Evolutionary conservation across 1,140 invertebrate genomes (phyloP).

Genomic region (Ceratosolen solmsi): DNA sequence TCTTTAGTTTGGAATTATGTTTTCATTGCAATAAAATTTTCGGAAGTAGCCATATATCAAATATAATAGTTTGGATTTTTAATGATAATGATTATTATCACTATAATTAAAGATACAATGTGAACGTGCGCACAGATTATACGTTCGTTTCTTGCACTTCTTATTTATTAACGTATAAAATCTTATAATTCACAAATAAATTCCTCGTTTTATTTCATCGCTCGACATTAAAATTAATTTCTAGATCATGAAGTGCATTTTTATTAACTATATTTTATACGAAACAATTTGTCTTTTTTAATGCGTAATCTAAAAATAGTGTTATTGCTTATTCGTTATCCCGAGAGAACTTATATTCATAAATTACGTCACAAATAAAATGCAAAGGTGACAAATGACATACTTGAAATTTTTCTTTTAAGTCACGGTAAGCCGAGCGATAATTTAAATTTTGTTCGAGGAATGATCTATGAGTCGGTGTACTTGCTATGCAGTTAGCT

Average conservation of each 20-base stretch:
- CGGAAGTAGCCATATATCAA: slow-evolving; percentile 8
- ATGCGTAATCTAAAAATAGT: neutral
- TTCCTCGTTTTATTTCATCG: neutral
- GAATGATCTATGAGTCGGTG: neutral
- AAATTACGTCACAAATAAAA: neutral
- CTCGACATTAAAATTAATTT: neutral
- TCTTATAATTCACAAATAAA: neutral
- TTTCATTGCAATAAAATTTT: slow-evolving; percentile 21
- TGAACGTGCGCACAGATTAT: neutral
- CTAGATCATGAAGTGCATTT: neutral
- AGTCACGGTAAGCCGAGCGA: neutral
- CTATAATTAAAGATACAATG: slow-evolving; percentile 7
- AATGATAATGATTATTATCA: slow-evolving; percentile 6
- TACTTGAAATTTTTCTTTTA: neutral
- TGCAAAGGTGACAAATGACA: neutral
- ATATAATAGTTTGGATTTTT: slow-evolving; percentile 19
- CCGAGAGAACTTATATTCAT: neutral
- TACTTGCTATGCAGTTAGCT: too few relatives aligned
- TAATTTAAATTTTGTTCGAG: neutral
- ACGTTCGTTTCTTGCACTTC: neutral
- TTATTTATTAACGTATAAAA: neutral
- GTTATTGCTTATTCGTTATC: neutral
- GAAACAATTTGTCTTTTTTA: neutral
- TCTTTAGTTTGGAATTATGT: neutral
- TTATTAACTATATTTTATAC: neutral